A percentile compares a stretch with the other conserved stretches of the same genome.
Conservation (phyloP, 1,140 invertebrate species). For the Olivierus martensii region DNA sequence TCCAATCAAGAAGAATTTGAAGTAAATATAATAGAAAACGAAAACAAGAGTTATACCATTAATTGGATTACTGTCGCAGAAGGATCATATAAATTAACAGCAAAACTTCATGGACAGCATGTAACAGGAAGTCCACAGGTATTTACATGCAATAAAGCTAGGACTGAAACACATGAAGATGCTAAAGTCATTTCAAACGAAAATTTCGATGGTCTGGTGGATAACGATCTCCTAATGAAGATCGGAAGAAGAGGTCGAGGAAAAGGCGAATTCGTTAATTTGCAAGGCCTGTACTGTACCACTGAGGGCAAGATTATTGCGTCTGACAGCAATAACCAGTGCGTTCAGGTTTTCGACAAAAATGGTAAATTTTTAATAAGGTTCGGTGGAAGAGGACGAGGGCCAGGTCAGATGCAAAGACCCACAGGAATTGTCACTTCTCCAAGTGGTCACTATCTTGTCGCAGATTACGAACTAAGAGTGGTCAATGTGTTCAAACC, state of each 20-base stretch:
- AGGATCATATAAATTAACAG: slow-evolving; percentile 30
- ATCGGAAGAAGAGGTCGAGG: slow-evolving; percentile 37
- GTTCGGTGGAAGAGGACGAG: slow-evolving; percentile 37
- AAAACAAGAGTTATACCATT: slow-evolving; percentile 36
- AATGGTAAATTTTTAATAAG: slow-evolving; percentile 29
- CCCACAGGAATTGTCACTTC: slow-evolving; percentile 39
- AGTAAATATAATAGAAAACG: slow-evolving; percentile 30
- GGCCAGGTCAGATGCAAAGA: slow-evolving; percentile 39
- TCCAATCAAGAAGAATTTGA: slow-evolving; percentile 13
- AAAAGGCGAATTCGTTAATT: slow-evolving; percentile 42
- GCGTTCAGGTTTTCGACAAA: slow-evolving; percentile 33
- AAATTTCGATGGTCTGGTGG: slow-evolving; percentile 19
- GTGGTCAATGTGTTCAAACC: slow-evolving; percentile 40
- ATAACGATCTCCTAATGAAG: slow-evolving; percentile 34
- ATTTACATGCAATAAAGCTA: slow-evolving; percentile 14
- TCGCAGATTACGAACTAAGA: slow-evolving; percentile 44
- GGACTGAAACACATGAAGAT: slow-evolving; percentile 18
- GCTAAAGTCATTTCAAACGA: neutral
- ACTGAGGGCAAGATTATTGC: slow-evolving; percentile 34
- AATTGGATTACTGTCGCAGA: slow-evolving; percentile 28
- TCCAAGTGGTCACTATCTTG: slow-evolving; percentile 38
- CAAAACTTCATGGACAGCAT: slow-evolving; percentile 33
- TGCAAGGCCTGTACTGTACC: slow-evolving; percentile 35
- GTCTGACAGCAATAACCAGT: slow-evolving; percentile 44
- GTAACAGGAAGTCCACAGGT: slow-evolving; percentile 35